Conservation (phyloP, 2,888 invertebrate species). For the Himalopsyche tibetana region DNA sequence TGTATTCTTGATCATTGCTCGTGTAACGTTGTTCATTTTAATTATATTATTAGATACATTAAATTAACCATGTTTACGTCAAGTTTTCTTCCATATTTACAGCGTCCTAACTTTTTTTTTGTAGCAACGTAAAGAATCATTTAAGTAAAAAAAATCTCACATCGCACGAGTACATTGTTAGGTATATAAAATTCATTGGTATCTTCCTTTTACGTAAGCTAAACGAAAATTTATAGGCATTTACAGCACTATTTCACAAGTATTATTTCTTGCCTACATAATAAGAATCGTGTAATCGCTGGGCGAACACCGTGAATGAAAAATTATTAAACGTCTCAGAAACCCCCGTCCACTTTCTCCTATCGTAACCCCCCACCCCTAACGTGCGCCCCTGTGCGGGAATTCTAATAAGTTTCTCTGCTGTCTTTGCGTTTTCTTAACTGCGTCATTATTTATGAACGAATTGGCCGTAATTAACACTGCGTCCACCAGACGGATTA, state of each 20-base stretch:
- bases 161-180: not conserved
- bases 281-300: slow-evolving; percentile 18
- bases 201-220: not conserved
- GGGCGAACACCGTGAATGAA: slow-evolving; percentile 26
- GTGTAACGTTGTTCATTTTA: too few relatives aligned
- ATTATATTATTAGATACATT: too few relatives aligned
- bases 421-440: slow-evolving; percentile 34
- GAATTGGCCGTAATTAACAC: slow-evolving; percentile 34
- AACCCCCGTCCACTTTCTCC: slow-evolving; percentile 15
- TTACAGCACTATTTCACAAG: slow-evolving; percentile 15
- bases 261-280: slow-evolving; percentile 26
- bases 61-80: too few relatives aligned
- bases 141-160: too few relatives aligned
- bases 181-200: not conserved
- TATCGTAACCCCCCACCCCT: slow-evolving; percentile 19
- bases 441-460: slow-evolving; percentile 31
- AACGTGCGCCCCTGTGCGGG: slow-evolving; percentile 26
- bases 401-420: slow-evolving; percentile 30
- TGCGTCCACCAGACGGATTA: slow-evolving; percentile 11
- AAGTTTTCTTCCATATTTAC: too few relatives aligned
- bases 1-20: too few relatives aligned
- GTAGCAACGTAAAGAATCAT: too few relatives aligned
- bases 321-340: slow-evolving; percentile 20
- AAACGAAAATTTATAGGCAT: slow-evolving; percentile 8
- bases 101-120: too few relatives aligned